A percentile compares a stretch with the other conserved stretches of the same genome.
Conservation (phyloP, 2,888 invertebrate genomes). For the Schizotus pectinicornis region DNA sequence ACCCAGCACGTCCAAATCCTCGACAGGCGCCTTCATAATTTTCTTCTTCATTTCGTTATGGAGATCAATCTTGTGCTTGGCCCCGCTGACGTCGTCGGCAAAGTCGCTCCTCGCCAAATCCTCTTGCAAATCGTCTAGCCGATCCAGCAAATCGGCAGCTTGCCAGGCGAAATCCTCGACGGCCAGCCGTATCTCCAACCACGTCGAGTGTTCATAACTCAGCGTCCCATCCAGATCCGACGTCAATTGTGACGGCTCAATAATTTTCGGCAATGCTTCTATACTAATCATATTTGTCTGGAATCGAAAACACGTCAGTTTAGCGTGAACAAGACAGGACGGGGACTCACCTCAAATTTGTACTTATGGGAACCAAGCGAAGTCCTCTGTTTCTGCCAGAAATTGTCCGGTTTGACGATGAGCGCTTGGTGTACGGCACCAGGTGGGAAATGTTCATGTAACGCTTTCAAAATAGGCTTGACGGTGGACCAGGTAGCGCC, state of each 20-base stretch:
- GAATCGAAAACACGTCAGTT: slow-evolving; percentile 50
- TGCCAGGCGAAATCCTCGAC: slow-evolving; percentile 97
- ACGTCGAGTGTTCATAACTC: slow-evolving; percentile 94
- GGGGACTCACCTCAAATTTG: slow-evolving; percentile 87
- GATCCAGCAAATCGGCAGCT: slow-evolving; percentile 89
- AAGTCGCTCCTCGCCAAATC: slow-evolving; percentile 92
- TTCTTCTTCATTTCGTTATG: slow-evolving; percentile 94
- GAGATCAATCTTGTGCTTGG: slow-evolving; percentile 89
- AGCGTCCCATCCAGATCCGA: slow-evolving; percentile 92
- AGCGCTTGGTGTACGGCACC: slow-evolving; percentile 90
- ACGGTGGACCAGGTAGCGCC: slow-evolving; percentile 95
- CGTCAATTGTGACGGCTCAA: slow-evolving; percentile 92
- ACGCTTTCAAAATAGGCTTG: slow-evolving; percentile 95
- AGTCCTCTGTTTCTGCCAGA: slow-evolving; percentile 99
- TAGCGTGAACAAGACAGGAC: background rate
- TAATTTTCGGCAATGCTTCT: slow-evolving; percentile 91
- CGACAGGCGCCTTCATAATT: slow-evolving; percentile 91
- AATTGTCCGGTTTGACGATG: slow-evolving; percentile 98
- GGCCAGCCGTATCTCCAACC: slow-evolving; percentile 94
- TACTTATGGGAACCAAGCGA: slow-evolving; percentile 97
- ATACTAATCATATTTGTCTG: slow-evolving; percentile 96
- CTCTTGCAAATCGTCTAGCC: slow-evolving; percentile 91
- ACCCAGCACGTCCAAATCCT: slow-evolving; percentile 90
- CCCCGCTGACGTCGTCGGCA: slow-evolving; percentile 92
- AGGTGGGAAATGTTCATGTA: slow-evolving; percentile 95